Evolutionary conservation across 2,113 vertebrate genomes (phyloP).

Genomic region (Zapornia atra): DNA sequence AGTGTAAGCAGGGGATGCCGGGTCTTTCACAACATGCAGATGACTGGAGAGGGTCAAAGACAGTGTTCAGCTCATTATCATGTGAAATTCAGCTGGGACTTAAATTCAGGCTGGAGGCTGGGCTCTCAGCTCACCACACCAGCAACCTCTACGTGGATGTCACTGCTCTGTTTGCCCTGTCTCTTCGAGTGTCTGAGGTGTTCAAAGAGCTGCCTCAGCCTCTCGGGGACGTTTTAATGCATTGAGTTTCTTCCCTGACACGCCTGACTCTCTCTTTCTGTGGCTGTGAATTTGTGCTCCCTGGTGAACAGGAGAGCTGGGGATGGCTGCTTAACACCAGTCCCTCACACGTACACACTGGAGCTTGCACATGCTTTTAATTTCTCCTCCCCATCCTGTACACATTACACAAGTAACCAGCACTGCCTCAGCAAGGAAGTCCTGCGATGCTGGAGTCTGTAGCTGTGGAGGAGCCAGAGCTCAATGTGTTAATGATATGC

Average conservation of each 20-base stretch:
- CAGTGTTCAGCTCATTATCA: background rate
- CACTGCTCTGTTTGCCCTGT: background rate
- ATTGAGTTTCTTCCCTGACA: background rate
- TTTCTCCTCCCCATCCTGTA: background rate
- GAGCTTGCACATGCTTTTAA: background rate
- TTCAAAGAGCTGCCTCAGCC: background rate
- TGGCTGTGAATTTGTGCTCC: background rate
- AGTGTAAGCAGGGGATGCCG: background rate
- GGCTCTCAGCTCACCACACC: background rate
- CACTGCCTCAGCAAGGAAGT: background rate
- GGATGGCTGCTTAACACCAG: background rate
- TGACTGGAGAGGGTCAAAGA: background rate
- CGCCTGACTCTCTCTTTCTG: background rate
- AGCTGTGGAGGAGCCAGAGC: background rate
- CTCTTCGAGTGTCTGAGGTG: background rate
- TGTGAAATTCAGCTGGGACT: background rate
- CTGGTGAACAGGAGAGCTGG: background rate
- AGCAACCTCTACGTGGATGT: background rate
- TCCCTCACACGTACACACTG: background rate
- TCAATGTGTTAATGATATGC: background rate
- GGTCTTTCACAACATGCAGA: background rate
- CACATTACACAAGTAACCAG: background rate
- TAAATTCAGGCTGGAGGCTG: background rate
- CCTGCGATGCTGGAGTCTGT: fast-evolving
- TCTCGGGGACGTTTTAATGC: background rate